Evolutionary conservation across 2,113 vertebrate species (phyloP).

Genomic region (Oncorhynchus gorbuscha): DNA sequence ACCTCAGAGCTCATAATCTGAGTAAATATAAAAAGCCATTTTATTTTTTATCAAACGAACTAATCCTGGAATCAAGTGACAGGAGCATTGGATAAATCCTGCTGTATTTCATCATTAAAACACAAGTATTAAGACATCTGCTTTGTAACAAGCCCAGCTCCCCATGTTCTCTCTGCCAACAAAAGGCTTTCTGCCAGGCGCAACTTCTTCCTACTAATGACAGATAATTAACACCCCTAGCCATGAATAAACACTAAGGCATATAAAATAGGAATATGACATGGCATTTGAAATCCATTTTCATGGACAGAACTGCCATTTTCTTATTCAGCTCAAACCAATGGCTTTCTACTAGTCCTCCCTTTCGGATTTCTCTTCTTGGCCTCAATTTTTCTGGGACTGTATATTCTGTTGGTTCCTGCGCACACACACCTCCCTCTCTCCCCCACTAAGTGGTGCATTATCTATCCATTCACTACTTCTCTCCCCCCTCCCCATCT

Average conservation of each 20-base stretch:
- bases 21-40: too few relatives aligned
- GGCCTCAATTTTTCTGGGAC: constrained; percentile 12
- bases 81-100: background rate
- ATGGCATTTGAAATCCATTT: background rate
- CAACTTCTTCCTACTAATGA: constrained; percentile 23
- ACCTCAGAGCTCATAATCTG: too few relatives aligned
- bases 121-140: constrained; percentile 56
- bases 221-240: constrained; percentile 47
- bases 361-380: background rate
- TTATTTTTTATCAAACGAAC: background rate
- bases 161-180: constrained; percentile 9
- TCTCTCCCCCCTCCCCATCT: constrained; percentile 23
- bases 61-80: background rate
- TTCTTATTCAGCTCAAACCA: background rate
- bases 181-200: constrained; percentile 50
- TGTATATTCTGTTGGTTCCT: constrained; percentile 17
- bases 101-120: constrained; percentile 40
- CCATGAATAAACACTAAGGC: background rate
- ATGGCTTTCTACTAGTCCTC: background rate
- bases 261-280: background rate
- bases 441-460: constrained; percentile 41
- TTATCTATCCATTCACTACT: constrained; percentile 40
- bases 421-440: background rate
- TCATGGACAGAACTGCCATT: background rate
- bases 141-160: constrained; percentile 31